Evolutionary conservation across 2,113 vertebrate genomes (phyloP), one percentile per base, ranked within the genome.

Genomic region (Nannospalax galili): DNA sequence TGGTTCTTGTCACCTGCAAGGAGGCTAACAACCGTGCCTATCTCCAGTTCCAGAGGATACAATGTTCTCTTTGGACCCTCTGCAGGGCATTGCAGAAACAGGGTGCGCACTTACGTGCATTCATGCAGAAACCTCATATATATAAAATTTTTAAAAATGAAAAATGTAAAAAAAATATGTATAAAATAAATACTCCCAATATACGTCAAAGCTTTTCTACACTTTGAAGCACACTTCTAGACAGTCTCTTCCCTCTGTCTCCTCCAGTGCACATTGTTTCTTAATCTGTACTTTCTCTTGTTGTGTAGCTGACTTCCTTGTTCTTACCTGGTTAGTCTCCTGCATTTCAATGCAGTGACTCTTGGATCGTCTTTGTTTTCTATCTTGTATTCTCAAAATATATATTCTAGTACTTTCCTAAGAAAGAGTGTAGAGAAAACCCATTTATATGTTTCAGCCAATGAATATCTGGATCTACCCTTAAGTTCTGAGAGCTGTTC

Each of bases 111-210:
- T 52, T 52, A 52, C 48, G 11, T 11, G 48, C 48, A 52, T 52
- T 52, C 48, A 52, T 6, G 48, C 48, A 52, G 11, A 52, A 52
- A n/a, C n/a, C n/a, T n/a, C n/a, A n/a, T n/a, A n/a, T n/a, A n/a
- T n/a, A n/a, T n/a, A n/a, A n/a, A n/a, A n/a, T n/a, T n/a, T n/a
- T n/a, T n/a, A n/a, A n/a, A n/a, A n/a, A n/a, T n/a, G n/a, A n/a
- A n/a, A n/a, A n/a, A n/a, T n/a, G n/a, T n/a, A n/a, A n/a, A n/a
- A n/a, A n/a, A n/a, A n/a, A n/a, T n/a, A n/a, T n/a, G n/a, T n/a
- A n/a, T n/a, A n/a, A 93, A 93, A 40, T 72, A 75, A 89, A 37
- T 72, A 60, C 5, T 78, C 3, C 14, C 85, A 64, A 93, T 78
- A 92, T 64, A 70, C 37, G 15, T 42, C 37, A 70, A 75, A 73